Evolutionary conservation across 2,888 invertebrate genomes (phyloP).

Genomic region (Andrena bicolor): DNA sequence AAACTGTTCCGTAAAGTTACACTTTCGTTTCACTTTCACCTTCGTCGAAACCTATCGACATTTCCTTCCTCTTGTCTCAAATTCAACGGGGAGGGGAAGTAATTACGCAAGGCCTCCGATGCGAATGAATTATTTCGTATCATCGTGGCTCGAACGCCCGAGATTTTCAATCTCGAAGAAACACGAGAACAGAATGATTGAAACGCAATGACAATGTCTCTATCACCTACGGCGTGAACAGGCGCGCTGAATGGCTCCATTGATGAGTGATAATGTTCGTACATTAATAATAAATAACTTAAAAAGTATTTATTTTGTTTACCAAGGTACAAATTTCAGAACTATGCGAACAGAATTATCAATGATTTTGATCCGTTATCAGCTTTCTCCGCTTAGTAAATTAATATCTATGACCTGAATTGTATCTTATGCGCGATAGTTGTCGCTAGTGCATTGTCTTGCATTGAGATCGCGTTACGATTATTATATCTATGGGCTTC

Average conservation of each 20-base stretch:
- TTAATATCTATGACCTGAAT: constrained; percentile 48
- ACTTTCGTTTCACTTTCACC: constrained; percentile 59
- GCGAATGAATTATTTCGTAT: constrained; percentile 15
- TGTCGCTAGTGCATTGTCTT: constrained; percentile 67
- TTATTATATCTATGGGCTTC: constrained; percentile 24
- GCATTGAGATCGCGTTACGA: constrained; percentile 59
- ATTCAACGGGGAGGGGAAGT: constrained; percentile 21
- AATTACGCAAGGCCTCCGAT: constrained; percentile 27
- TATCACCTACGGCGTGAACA: neutral
- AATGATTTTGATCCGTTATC: constrained; percentile 48
- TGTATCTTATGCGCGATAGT: constrained; percentile 51
- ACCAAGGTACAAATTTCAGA: constrained; percentile 71
- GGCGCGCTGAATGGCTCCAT: neutral
- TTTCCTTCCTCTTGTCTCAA: constrained; percentile 20
- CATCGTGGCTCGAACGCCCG: neutral
- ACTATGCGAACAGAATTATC: constrained; percentile 61
- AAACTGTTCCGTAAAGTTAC: constrained; percentile 42
- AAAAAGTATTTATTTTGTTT: constrained; percentile 73
- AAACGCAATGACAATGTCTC: neutral
- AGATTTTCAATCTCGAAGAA: neutral
- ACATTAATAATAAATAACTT: constrained; percentile 80
- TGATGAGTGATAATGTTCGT: constrained; percentile 73
- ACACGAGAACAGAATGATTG: neutral
- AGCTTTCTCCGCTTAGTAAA: constrained; percentile 49
- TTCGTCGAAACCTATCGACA: constrained; percentile 8